These are phyloP conservation scores for Rhinichthys osculus DNA, from an alignment of 2,797 vertebrate genomes.

Conservation along the genomic window DNA sequence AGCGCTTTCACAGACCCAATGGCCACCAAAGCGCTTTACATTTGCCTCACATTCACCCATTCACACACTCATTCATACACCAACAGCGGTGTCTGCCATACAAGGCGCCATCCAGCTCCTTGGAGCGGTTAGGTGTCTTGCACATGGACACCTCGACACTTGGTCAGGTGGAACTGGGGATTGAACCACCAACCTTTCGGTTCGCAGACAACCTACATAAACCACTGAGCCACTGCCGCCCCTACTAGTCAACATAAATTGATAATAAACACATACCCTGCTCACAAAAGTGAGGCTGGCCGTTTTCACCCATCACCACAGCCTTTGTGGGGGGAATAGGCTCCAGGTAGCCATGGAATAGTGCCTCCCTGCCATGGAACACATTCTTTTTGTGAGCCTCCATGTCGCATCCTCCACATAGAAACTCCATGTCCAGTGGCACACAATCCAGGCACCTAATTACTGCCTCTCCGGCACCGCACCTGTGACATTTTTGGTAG, in stretches of 20 bases:
- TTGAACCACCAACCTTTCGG: no score
- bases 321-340: neutral
- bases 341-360: neutral
- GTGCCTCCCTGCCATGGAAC: neutral
- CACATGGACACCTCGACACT: no score
- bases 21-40: no score
- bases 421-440: neutral
- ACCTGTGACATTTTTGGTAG: neutral
- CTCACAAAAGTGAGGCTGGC: neutral
- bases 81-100: no score
- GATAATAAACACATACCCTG: neutral
- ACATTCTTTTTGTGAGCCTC: neutral
- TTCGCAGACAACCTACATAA: no score
- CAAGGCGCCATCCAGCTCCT: no score
- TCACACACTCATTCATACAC: no score
- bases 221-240: no score
- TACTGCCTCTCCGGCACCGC: neutral
- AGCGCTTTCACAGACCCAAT: no score
- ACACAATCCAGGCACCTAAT: slow-evolving; percentile 14
- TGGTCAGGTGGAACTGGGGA: no score
- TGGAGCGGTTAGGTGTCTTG: no score
- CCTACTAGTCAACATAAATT: neutral
- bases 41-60: no score
- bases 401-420: neutral
- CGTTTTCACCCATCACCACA: neutral